Conservation (phyloP, 2,888 invertebrate species). For the Drosophila setosimentum region DNA sequence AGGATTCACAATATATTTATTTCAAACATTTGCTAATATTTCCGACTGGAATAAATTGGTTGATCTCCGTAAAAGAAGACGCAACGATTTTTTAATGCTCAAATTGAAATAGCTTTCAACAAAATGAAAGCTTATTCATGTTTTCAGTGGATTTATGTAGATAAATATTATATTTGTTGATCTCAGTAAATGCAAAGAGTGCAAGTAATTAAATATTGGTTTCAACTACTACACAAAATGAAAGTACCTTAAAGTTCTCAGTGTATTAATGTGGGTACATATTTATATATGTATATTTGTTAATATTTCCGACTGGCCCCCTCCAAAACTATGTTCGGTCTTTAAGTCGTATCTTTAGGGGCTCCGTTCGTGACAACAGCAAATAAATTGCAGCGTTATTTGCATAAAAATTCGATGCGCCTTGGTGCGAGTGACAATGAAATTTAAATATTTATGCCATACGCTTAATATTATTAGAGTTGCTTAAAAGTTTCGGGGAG, state of each 20-base stretch:
- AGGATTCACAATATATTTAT: neutral
- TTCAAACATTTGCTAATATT: slow-evolving; percentile 61
- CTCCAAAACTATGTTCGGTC: slow-evolving; percentile 14
- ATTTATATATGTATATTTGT: slow-evolving; percentile 62
- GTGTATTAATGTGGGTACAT: slow-evolving; percentile 46
- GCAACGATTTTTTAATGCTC: too few species aligned
- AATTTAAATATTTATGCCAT: slow-evolving; percentile 81
- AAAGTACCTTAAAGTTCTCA: slow-evolving; percentile 17
- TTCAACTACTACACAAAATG: neutral
- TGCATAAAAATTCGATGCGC: slow-evolving; percentile 75
- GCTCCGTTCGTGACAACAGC: slow-evolving; percentile 73
- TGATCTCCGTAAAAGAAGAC: neutral
- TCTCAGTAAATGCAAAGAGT: neutral
- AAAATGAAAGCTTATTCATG: slow-evolving; percentile 5
- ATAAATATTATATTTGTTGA: slow-evolving; percentile 36
- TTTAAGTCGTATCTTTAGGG: slow-evolving; percentile 45
- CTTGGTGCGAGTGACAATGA: slow-evolving; percentile 77
- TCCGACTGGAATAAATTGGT: slow-evolving; percentile 38
- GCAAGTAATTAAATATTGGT: neutral
- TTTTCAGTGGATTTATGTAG: slow-evolving; percentile 26
- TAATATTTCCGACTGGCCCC: slow-evolving; percentile 64
- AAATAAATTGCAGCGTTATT: slow-evolving; percentile 76
- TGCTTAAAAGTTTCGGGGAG: slow-evolving; percentile 61
- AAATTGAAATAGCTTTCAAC: too few species aligned
- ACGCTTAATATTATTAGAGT: slow-evolving; percentile 80